Evolutionary conservation across 2,113 vertebrate species (phyloP).

Genomic region (Rutilus rutilus): DNA sequence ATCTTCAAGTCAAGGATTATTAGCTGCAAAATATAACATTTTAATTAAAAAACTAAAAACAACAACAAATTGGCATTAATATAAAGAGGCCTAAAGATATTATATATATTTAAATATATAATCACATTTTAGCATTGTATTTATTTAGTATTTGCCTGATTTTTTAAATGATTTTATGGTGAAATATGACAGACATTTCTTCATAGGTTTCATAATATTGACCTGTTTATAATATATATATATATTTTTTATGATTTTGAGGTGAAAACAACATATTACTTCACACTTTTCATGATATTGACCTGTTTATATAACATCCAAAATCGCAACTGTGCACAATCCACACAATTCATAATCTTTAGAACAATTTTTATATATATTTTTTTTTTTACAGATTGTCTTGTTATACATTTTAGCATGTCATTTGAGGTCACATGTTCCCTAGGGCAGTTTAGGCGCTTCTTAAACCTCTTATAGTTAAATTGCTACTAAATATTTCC

Average conservation of each 20-base stretch:
- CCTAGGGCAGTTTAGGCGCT: neutral
- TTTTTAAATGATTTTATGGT: neutral
- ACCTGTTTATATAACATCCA: neutral
- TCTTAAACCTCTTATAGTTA: neutral
- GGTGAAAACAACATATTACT: neutral
- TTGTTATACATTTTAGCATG: neutral
- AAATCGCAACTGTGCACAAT: neutral
- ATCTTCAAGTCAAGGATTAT: neutral
- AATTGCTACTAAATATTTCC: conserved; percentile 11
- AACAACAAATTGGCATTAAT: too few relatives aligned
- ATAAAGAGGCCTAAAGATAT: too few relatives aligned
- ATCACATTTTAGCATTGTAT: too few relatives aligned
- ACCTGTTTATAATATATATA: neutral
- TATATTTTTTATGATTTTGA: neutral
- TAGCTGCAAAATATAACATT: neutral
- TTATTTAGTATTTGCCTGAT: too few relatives aligned
- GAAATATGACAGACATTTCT: neutral
- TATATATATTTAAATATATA: too few relatives aligned
- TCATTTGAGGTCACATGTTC: neutral
- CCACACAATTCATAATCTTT: neutral
- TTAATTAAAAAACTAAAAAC: too few relatives aligned
- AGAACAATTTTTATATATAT: neutral
- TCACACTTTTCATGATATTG: neutral
- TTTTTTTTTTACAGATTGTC: neutral
- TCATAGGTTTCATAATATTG: neutral